phyloP scores from a whole-genome alignment of 2,888 invertebrate genomes.

The Dryadula phaetusa region DNA sequence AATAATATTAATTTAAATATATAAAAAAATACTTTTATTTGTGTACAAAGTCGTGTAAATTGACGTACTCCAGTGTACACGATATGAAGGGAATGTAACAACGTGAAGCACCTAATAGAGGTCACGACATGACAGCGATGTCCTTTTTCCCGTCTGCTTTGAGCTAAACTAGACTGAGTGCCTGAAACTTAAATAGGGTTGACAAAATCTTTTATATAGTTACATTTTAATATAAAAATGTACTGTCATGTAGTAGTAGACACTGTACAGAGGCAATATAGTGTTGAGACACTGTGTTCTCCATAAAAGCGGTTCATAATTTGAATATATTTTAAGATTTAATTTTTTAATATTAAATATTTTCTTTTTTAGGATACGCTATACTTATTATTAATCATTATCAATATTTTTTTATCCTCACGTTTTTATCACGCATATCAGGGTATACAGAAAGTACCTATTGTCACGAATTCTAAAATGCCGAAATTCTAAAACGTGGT shows the following conservation, averaged over 20 bases:
- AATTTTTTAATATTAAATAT: too few species aligned
- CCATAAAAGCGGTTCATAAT: not conserved
- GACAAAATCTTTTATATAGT: not conserved
- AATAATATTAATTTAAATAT: not conserved
- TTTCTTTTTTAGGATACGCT: too few species aligned
- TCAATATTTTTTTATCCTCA: too few species aligned
- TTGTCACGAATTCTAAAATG: too few species aligned
- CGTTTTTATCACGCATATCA: too few species aligned
- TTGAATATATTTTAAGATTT: not conserved
- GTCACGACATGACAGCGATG: conserved; percentile 42
- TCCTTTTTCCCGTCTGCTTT: conserved; percentile 48
- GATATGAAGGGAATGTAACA: conserved; percentile 24
- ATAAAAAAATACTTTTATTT: not conserved
- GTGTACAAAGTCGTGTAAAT: not conserved
- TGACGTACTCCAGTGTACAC: not conserved
- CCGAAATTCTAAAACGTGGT: too few species aligned
- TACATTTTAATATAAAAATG: not conserved
- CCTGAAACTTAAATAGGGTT: conserved; percentile 44
- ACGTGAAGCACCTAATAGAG: conserved; percentile 35
- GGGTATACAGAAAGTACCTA: too few species aligned
- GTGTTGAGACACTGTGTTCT: not conserved
- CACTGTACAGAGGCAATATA: not conserved
- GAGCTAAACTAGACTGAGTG: conserved; percentile 43
- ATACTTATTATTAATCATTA: too few species aligned
- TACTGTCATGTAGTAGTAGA: not conserved